These are phyloP conservation scores for Cepaea nemoralis DNA, from an alignment of 1,140 invertebrate genomes.

Conservation along the genomic window DNA sequence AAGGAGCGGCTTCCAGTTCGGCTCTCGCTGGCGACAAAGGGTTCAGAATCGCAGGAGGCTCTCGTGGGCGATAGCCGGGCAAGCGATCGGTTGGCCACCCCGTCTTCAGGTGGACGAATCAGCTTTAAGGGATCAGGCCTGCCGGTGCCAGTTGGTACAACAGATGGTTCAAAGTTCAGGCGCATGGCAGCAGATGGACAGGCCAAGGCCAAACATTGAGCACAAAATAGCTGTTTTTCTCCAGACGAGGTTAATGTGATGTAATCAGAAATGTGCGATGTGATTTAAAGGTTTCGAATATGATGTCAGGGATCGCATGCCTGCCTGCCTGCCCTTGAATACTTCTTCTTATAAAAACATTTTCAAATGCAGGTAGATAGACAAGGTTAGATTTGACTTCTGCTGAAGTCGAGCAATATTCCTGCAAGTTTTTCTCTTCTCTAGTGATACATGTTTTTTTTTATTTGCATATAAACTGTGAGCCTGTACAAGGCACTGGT, in stretches of 20 bases:
- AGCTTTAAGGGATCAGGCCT: slow-evolving; percentile 66
- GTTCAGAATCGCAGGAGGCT: slow-evolving; percentile 54
- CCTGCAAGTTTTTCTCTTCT: background rate
- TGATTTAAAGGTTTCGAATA: background rate
- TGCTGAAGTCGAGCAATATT: background rate
- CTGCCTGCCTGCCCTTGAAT: background rate
- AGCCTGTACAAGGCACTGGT: background rate
- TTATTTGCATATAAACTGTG: background rate
- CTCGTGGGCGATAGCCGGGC: slow-evolving; percentile 56
- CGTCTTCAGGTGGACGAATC: slow-evolving; percentile 66
- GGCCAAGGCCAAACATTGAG: slow-evolving; percentile 39
- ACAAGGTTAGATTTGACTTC: background rate
- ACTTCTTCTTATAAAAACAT: background rate
- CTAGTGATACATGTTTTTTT: background rate
- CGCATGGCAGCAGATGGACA: slow-evolving; percentile 58
- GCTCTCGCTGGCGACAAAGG: slow-evolving; percentile 61
- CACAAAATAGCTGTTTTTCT: background rate
- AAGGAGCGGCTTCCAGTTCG: slow-evolving; percentile 64
- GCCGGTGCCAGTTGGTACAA: slow-evolving; percentile 62
- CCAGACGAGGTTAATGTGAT: background rate
- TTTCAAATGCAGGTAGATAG: background rate
- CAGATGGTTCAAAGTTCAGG: slow-evolving; percentile 63
- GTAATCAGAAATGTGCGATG: background rate
- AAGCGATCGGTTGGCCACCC: slow-evolving; percentile 66
- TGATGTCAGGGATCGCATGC: background rate